Evolutionary conservation across 2,888 invertebrate genomes (phyloP).

Genomic region (Drosophila pullipes): DNA sequence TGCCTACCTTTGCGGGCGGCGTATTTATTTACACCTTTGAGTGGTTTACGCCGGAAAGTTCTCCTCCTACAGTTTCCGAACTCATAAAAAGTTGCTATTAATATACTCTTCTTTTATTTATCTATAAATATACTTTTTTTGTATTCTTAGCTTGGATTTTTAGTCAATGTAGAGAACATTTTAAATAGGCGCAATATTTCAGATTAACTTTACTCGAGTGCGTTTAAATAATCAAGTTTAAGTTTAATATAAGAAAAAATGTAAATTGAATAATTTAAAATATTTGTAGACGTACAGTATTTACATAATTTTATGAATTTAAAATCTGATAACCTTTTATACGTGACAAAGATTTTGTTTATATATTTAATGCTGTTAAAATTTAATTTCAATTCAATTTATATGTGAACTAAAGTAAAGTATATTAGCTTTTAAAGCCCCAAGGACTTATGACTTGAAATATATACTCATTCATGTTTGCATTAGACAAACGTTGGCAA

Average conservation of each 20-base stretch:
- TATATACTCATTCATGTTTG: background rate
- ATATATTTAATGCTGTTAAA: background rate
- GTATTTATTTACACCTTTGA: constrained; percentile 74
- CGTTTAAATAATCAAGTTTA: background rate
- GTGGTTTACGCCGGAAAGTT: constrained; percentile 31
- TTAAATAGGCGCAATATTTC: background rate
- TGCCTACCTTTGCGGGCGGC: constrained; percentile 67
- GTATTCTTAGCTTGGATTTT: background rate
- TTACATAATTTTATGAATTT: background rate
- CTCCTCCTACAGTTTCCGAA: background rate
- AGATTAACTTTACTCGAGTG: background rate
- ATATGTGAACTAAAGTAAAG: background rate
- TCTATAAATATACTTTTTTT: background rate
- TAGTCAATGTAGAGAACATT: background rate
- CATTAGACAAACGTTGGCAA: background rate
- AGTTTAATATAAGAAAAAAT: background rate
- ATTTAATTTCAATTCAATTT: background rate
- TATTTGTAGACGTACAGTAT: background rate
- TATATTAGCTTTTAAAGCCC: background rate
- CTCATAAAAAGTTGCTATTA: background rate
- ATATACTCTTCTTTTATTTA: background rate
- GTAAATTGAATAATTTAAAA: accelerated
- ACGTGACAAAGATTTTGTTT: background rate
- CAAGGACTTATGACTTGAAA: background rate
- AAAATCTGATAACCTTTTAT: background rate